Percentiles rank a stretch among this genome's conserved stretches.
Conservation (phyloP, 2,888 invertebrate species). For the Tiliacea citrago region DNA sequence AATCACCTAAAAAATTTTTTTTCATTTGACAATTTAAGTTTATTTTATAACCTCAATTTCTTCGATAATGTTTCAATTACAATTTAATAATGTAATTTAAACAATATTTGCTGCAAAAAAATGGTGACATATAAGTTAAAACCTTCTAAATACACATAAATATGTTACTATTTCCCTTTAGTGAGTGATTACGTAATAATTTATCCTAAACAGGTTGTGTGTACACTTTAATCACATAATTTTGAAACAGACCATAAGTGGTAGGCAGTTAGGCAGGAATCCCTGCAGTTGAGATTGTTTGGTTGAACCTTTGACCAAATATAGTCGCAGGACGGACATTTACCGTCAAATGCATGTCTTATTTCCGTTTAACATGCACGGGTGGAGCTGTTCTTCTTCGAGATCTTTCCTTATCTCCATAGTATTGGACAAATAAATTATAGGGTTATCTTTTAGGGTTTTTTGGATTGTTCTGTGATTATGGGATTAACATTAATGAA, state of each 20-base stretch:
- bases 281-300: not conserved
- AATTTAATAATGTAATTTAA: not conserved
- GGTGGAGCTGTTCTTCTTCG: conserved; percentile 13
- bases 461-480: not conserved
- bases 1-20: not conserved
- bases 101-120: not conserved
- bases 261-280: not conserved
- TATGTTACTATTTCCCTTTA: not conserved
- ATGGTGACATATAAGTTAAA: not conserved
- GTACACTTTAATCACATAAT: no score
- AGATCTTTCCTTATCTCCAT: not conserved
- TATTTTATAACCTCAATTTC: not conserved
- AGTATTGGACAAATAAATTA: not conserved
- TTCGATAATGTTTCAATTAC: not conserved
- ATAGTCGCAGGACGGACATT: not conserved
- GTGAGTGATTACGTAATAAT: not conserved
- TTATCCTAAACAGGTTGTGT: not conserved
- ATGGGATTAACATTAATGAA: not conserved
- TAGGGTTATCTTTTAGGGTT: not conserved
- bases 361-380: conserved; percentile 19
- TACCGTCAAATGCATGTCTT: conserved; percentile 17
- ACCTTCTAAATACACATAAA: not conserved
- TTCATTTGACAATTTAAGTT: not conserved
- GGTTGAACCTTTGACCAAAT: not conserved
- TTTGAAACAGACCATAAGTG: not conserved